Conservation (phyloP, 2,888 invertebrate species). For the Caenorhabditis wallacei region DNA sequence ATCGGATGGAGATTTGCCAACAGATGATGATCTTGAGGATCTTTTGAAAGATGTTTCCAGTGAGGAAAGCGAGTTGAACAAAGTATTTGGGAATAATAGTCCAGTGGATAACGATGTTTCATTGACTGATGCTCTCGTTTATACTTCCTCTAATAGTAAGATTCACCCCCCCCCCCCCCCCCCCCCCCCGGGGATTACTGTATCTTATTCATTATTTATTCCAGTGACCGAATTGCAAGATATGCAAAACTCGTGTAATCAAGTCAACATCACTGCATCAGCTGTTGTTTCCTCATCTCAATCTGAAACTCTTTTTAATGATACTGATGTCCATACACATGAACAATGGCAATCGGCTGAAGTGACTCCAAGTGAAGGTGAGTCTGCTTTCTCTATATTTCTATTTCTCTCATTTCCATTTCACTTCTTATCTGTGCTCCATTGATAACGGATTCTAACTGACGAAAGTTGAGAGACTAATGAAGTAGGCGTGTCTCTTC, state of each 20-base stretch:
- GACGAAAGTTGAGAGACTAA: conserved; percentile 61
- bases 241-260: conserved; percentile 39
- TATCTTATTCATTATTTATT: conserved; percentile 5
- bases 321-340: conserved; percentile 35
- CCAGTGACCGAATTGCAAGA: conserved; percentile 64
- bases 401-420: too few species aligned
- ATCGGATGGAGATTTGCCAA: conserved; percentile 6
- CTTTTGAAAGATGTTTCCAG: conserved; percentile 71
- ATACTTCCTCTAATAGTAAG: conserved; percentile 66
- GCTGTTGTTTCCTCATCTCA: conserved; percentile 30
- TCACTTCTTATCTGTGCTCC: conserved; percentile 26
- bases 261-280: conserved; percentile 11
- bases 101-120: conserved; percentile 69
- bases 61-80: conserved; percentile 69
- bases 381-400: too few species aligned
- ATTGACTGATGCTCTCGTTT: conserved; percentile 63
- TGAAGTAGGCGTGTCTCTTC: conserved; percentile 38
- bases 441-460: conserved; percentile 44
- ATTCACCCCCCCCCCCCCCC: too few species aligned
- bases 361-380: conserved; percentile 39
- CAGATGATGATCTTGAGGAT: conserved; percentile 69
- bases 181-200: background rate
- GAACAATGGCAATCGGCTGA: conserved; percentile 44
- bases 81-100: conserved; percentile 47
- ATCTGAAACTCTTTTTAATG: conserved; percentile 51